These are phyloP conservation scores for Amphimedon queenslandica DNA, from an alignment of 37 sponge, comb jelly and placozoan genomes.

Conservation along the genomic window DNA sequence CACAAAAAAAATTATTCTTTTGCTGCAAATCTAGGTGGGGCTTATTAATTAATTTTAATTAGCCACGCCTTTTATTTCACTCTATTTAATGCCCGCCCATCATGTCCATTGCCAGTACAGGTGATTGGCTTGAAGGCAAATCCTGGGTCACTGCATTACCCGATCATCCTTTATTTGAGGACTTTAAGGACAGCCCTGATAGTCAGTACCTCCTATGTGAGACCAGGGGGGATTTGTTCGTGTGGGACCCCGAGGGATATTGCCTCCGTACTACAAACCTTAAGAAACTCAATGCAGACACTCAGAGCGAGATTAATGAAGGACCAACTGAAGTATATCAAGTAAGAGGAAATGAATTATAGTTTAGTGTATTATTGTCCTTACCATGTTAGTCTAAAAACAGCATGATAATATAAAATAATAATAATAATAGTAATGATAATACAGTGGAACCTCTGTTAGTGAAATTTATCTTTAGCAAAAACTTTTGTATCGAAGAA, in stretches of 20 bases:
- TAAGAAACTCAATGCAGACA: constrained; percentile 28
- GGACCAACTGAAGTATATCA: constrained; percentile 2
- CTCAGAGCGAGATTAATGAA: too few species aligned
- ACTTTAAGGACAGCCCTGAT: constrained; percentile 5
- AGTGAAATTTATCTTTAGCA: neutral
- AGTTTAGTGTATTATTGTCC: too few species aligned
- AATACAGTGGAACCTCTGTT: neutral
- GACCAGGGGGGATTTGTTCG: constrained; percentile 53
- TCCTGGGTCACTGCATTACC: constrained; percentile 23
- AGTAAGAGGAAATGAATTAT: constrained; percentile 10
- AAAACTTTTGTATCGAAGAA: too few species aligned
- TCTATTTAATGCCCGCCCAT: constrained; percentile 12
- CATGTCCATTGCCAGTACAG: neutral
- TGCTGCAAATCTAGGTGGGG: too few species aligned
- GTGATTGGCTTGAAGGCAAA: neutral
- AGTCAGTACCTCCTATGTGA: constrained; percentile 27
- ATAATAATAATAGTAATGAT: too few species aligned
- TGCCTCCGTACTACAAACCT: constrained; percentile 52
- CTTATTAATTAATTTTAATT: neutral
- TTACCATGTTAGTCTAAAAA: too few species aligned
- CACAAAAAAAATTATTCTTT: too few species aligned
- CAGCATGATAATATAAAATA: too few species aligned
- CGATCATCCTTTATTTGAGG: constrained; percentile 14
- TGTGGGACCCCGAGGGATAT: constrained; percentile 25
- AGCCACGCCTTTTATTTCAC: neutral